These are phyloP conservation scores for Hydrozoanthus tunicans DNA, from an alignment of 64 coral and sea anemone species.

Conservation along the genomic window DNA sequence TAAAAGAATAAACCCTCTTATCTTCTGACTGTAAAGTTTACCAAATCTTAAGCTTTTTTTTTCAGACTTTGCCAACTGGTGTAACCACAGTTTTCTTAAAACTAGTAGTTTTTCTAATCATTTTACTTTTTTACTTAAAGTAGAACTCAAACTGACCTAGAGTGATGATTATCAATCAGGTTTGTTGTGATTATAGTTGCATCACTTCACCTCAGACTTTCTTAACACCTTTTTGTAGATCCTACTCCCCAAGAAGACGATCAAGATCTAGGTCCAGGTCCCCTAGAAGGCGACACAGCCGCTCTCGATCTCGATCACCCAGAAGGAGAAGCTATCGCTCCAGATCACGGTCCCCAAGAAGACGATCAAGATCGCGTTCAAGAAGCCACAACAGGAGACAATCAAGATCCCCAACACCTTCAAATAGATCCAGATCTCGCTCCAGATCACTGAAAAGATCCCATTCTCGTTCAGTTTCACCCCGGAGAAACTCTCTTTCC, in stretches of 20 bases:
- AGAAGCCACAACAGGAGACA: constrained; percentile 19
- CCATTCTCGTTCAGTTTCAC: constrained; percentile 9
- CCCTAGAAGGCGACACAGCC: constrained; percentile 45
- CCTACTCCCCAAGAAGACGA: constrained; percentile 66
- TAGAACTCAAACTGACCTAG: too few species aligned
- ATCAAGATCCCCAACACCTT: constrained; percentile 46
- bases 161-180: background rate
- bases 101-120: too few species aligned
- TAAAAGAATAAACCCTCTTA: too few species aligned
- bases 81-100: too few species aligned
- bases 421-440: constrained; percentile 48
- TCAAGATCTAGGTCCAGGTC: constrained; percentile 67
- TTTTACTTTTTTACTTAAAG: too few species aligned
- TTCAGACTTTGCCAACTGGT: too few species aligned
- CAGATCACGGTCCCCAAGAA: constrained; percentile 70
- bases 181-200: background rate
- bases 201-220: background rate
- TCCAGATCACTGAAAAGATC: constrained; percentile 33
- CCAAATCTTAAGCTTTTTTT: too few species aligned
- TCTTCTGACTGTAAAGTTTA: too few species aligned
- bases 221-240: constrained; percentile 26
- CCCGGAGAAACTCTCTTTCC: background rate
- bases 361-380: constrained; percentile 78
- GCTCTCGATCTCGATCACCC: constrained; percentile 69
- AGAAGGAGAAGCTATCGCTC: constrained; percentile 38